phyloP scores from a whole-genome alignment of 1,140 invertebrate genomes.

The Rhagoletis pomonella region DNA sequence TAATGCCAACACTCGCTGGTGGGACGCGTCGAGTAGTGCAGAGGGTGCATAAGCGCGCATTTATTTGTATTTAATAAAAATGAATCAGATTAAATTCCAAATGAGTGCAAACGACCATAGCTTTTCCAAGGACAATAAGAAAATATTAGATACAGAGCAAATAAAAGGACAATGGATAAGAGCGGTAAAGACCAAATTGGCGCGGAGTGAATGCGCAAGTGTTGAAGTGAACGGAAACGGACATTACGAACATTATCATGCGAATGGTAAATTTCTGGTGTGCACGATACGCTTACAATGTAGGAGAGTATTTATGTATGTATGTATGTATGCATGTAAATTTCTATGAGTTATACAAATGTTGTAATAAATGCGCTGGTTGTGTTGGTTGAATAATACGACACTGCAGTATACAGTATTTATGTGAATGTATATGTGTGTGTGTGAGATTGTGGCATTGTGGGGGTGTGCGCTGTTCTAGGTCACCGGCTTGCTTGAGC shows the following conservation, averaged over 20 bases:
- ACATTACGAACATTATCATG: constrained; percentile 49
- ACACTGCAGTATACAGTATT: too few relatives aligned
- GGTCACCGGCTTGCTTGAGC: constrained; percentile 1
- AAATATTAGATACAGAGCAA: not conserved
- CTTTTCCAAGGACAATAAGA: not conserved
- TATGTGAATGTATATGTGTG: not conserved
- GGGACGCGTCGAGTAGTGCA: too few relatives aligned
- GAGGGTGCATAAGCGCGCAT: constrained; percentile 26
- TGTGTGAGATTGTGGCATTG: not conserved
- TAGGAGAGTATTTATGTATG: too few relatives aligned
- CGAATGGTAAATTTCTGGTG: constrained; percentile 33
- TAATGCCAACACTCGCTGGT: not conserved
- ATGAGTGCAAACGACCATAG: constrained; percentile 41
- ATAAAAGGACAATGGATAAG: not conserved
- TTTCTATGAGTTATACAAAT: not conserved
- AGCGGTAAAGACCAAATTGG: not conserved
- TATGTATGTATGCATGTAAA: not conserved
- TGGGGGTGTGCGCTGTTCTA: not conserved
- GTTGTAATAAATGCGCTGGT: not conserved
- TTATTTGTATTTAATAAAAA: constrained; percentile 49
- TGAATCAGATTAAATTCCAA: constrained; percentile 49
- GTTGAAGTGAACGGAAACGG: constrained; percentile 25
- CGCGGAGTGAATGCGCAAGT: not conserved
- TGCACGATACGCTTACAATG: too few relatives aligned
- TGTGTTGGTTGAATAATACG: too few relatives aligned